Conservation (phyloP, 1,140 invertebrate species). For the Cotesia typhae region DNA sequence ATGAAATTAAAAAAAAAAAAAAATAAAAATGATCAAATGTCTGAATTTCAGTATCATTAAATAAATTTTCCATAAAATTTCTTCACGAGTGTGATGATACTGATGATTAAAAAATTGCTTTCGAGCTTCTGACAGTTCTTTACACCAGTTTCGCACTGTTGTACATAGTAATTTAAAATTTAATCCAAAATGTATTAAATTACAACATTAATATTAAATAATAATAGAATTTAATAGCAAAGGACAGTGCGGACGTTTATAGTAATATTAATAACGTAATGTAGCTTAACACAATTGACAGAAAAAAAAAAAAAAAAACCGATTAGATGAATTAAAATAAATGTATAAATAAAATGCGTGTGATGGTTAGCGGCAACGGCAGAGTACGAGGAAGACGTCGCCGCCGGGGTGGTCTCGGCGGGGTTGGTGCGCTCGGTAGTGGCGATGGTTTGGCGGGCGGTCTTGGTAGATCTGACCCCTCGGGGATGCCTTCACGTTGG, state of each 20-base stretch:
- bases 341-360: conserved; percentile 30
- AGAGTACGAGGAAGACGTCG: conserved; percentile 61
- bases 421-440: conserved; percentile 63
- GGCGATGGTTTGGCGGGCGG: conserved; percentile 58
- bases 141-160: conserved; percentile 31
- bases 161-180: conserved; percentile 5
- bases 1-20: too few species aligned
- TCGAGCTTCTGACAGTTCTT: conserved; percentile 12
- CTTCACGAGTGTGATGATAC: too few species aligned
- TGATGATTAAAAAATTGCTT: neutral
- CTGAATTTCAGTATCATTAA: too few species aligned
- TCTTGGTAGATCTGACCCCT: conserved; percentile 55
- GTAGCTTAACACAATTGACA: neutral
- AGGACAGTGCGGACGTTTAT: conserved; percentile 19
- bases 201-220: neutral
- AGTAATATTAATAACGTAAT: neutral
- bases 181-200: neutral
- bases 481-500: conserved; percentile 79
- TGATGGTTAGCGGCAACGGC: conserved; percentile 61
- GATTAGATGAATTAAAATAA: neutral
- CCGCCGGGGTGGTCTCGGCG: conserved; percentile 59
- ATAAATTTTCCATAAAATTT: too few species aligned
- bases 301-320: too few species aligned
- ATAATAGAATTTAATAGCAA: neutral
- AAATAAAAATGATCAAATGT: too few species aligned